Conservation (phyloP, 2,797 vertebrate species). For the Caiman crocodilus region DNA sequence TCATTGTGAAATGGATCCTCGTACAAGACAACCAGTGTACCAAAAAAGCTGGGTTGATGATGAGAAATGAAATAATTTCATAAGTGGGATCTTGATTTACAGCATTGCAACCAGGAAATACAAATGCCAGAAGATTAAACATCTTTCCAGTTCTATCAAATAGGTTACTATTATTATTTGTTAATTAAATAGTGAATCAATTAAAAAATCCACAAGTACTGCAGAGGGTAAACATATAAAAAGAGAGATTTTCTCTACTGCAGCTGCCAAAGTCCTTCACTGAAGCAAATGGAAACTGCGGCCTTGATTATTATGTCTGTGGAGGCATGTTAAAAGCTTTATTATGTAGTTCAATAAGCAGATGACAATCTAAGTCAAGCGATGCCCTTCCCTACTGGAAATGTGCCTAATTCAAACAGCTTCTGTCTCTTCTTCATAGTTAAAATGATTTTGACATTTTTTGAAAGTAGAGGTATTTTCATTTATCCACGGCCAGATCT, state of each 20-base stretch:
- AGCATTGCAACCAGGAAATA: background rate
- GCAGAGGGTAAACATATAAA: background rate
- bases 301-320: background rate
- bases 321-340: background rate
- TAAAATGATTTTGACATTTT: background rate
- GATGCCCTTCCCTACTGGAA: background rate
- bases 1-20: background rate
- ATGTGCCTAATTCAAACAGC: background rate
- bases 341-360: background rate
- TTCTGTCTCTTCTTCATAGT: background rate
- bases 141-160: background rate
- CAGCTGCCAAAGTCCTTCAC: background rate
- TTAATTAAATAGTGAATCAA: background rate
- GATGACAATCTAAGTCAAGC: background rate
- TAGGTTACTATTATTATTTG: background rate
- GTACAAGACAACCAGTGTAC: background rate
- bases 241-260: background rate
- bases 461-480: background rate
- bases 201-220: background rate
- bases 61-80: background rate
- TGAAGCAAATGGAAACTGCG: background rate
- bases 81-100: background rate
- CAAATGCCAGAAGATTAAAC: background rate
- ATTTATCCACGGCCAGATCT: background rate
- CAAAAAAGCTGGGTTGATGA: background rate